Evolutionary conservation across 2,113 vertebrate genomes (phyloP).

Genomic region (Dunckerocampus dactyliophorus): DNA sequence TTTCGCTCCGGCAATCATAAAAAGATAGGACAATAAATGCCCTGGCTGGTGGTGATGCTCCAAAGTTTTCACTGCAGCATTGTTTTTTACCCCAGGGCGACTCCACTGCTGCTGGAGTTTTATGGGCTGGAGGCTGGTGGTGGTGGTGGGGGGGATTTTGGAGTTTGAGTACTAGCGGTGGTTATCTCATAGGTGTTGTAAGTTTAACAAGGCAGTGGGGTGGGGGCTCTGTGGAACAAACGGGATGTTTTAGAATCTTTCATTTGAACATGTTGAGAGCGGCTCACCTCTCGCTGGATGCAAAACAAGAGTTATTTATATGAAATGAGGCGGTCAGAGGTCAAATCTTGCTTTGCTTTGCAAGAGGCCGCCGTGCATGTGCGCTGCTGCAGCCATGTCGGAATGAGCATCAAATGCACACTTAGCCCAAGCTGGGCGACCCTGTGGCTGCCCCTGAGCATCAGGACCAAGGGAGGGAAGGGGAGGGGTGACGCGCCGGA

Average conservation of each 20-base stretch:
- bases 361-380: no score
- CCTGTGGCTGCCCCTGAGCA: conserved; percentile 24
- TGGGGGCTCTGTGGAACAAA: conserved; percentile 48
- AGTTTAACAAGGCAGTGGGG: conserved; percentile 37
- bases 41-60: conserved; percentile 56
- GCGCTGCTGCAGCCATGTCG: not conserved
- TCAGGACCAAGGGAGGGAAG: not conserved
- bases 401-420: conserved; percentile 31
- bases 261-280: conserved; percentile 2
- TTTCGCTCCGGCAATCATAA: conserved; percentile 52
- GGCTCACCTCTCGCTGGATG: not conserved
- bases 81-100: conserved; percentile 49
- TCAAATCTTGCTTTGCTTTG: not conserved
- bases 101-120: conserved; percentile 53
- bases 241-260: conserved; percentile 49
- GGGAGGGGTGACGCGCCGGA: conserved; percentile 16
- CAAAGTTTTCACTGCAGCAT: conserved; percentile 56
- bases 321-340: no score
- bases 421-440: conserved; percentile 29
- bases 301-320: not conserved
- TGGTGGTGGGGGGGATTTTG: conserved; percentile 17
- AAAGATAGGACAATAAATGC: conserved; percentile 43
- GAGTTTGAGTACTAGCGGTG: conserved; percentile 47
- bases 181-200: conserved; percentile 52
- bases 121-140: conserved; percentile 23